phyloP scores from a whole-genome alignment of 2,797 vertebrate species.

The Hapalemur alaotrensis region DNA sequence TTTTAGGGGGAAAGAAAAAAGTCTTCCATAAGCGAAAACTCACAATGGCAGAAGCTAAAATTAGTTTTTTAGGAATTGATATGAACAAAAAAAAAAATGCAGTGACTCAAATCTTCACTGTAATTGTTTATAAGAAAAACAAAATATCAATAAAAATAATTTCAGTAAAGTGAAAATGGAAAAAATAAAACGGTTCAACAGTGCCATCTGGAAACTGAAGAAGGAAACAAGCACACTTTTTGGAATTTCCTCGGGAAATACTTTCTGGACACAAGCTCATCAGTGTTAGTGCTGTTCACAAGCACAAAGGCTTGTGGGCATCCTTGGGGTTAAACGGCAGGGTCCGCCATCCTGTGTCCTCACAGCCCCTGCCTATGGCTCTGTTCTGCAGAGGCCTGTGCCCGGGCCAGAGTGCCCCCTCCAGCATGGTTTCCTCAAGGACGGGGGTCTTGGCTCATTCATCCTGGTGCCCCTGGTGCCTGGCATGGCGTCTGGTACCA shows the following conservation, averaged over 20 bases:
- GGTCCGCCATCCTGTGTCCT: background rate
- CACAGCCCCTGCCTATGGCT: background rate
- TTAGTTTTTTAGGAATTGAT: background rate
- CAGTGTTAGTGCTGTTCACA: accelerated
- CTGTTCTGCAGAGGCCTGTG: background rate
- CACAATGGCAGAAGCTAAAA: background rate
- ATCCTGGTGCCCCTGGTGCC: background rate
- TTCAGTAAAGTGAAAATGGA: background rate
- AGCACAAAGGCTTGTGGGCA: accelerated
- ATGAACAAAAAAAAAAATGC: background rate
- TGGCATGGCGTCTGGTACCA: accelerated
- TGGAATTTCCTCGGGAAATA: background rate
- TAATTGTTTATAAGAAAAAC: background rate
- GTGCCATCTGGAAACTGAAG: background rate
- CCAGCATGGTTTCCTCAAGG: accelerated
- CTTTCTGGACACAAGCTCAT: background rate
- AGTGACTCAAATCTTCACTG: background rate
- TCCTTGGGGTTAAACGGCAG: accelerated
- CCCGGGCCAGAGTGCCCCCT: background rate
- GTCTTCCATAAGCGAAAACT: background rate
- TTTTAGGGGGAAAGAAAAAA: too few species aligned
- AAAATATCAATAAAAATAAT: background rate
- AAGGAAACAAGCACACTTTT: background rate
- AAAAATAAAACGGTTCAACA: background rate
- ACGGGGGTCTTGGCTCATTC: background rate